phyloP scores from a whole-genome alignment of 2,797 vertebrate genomes.

The Clangula hyemalis region DNA sequence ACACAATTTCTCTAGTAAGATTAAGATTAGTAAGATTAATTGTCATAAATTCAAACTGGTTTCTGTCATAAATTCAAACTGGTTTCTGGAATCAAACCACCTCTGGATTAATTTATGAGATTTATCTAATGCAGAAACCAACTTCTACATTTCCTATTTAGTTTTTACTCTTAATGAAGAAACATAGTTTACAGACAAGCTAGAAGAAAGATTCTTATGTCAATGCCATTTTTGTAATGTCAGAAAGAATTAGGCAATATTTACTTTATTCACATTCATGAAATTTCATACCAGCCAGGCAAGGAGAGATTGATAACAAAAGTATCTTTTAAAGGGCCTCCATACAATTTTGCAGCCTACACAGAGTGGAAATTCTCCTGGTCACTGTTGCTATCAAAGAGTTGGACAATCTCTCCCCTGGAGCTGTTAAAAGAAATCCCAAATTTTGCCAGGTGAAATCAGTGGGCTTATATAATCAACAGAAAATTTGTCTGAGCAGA shows the following conservation, averaged over 20 bases:
- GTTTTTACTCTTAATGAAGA: not conserved
- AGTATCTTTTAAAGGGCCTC: no score
- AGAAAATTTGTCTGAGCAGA: not conserved
- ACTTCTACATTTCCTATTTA: not conserved
- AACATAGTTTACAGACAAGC: not conserved
- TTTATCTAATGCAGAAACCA: not conserved
- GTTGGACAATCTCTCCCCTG: not conserved
- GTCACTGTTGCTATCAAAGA: not conserved
- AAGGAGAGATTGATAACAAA: not conserved
- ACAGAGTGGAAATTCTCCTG: not conserved
- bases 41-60: not conserved
- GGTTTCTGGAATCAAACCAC: not conserved
- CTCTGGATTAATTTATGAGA: not conserved
- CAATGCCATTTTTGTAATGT: not conserved
- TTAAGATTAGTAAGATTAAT: conserved; percentile 37
- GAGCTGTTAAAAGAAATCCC: not conserved
- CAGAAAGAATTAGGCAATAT: not conserved
- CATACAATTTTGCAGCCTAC: not conserved
- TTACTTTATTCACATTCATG: not conserved
- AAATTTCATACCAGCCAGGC: not conserved
- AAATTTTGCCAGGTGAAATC: not conserved
- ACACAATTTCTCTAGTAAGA: not conserved
- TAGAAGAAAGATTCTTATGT: not conserved
- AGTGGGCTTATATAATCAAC: not conserved
- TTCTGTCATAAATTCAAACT: not conserved